A percentile compares a stretch with the other conserved stretches of the same genome.
Evolutionary conservation across 2,797 vertebrate species (phyloP).

Genomic region (Sebastes vulpes): DNA sequence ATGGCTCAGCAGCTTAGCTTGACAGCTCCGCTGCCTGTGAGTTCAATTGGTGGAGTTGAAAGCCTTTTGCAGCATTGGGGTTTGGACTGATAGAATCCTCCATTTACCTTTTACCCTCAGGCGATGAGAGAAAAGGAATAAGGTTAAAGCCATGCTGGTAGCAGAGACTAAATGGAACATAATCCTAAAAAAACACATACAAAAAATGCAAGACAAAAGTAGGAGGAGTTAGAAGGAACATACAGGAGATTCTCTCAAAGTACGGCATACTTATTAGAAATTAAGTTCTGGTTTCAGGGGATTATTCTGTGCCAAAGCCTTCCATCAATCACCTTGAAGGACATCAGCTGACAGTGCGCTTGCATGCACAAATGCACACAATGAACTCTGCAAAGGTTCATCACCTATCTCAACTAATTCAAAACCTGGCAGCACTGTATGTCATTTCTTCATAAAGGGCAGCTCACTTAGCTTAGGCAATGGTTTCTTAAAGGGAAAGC

Average conservation of each 20-base stretch:
- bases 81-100: conserved; percentile 73
- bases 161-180: conserved; percentile 76
- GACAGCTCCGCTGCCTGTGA: conserved; percentile 73
- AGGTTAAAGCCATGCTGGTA: conserved; percentile 72
- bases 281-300: conserved; percentile 18
- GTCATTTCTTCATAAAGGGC: conserved; percentile 12
- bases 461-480: conserved; percentile 11
- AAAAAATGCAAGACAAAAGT: conserved; percentile 30
- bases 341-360: conserved; percentile 23
- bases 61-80: conserved; percentile 75
- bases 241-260: conserved; percentile 11
- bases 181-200: conserved; percentile 55
- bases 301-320: conserved; percentile 22
- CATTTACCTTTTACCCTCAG: conserved; percentile 78
- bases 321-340: conserved; percentile 40
- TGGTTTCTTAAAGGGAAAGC: conserved; percentile 21
- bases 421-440: conserved; percentile 17
- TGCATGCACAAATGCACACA: conserved; percentile 41
- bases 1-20: conserved; percentile 78
- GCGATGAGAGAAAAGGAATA: conserved; percentile 68
- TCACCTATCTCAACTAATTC: conserved; percentile 16
- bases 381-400: conserved; percentile 27
- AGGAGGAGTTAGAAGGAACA: background rate
- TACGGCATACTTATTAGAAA: background rate
- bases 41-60: conserved; percentile 82